A percentile compares a stretch with the other conserved stretches of the same genome.
phyloP scores from a whole-genome alignment of 1,140 invertebrate genomes.

The fruit fly (Drosophila melanogaster) region Release_6_plus_ISO1_MT NT_037436.4:4311001-4311500 shows the following conservation, averaged over 20 bases:
- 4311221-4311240: slow-evolving; percentile 24
- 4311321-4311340: slow-evolving; percentile 7
- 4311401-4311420: slow-evolving; percentile 45
- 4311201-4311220: slow-evolving; percentile 14
- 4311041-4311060: slow-evolving; percentile 32
- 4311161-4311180: slow-evolving; percentile 57
- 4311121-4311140: slow-evolving; percentile 68
- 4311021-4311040: slow-evolving; percentile 38
- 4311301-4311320: slow-evolving; percentile 33
- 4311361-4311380: slow-evolving; percentile 44
- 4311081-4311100: slow-evolving; percentile 79
- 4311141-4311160: slow-evolving; percentile 56
- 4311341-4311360: slow-evolving; percentile 36
- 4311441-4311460: slow-evolving; percentile 1
- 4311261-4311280: slow-evolving; percentile 14
- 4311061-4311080: slow-evolving; percentile 71
- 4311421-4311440: slow-evolving; percentile 47
- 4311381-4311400: slow-evolving; percentile 57
- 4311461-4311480: slow-evolving; percentile 62
- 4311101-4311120: slow-evolving; percentile 45
- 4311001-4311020: slow-evolving; percentile 64
- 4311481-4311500: slow-evolving; percentile 52
- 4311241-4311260: neutral
- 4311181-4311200: slow-evolving; percentile 61
- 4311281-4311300: slow-evolving; percentile 57